Conservation (phyloP, 1,140 invertebrate species). For the Battus philenor region DNA sequence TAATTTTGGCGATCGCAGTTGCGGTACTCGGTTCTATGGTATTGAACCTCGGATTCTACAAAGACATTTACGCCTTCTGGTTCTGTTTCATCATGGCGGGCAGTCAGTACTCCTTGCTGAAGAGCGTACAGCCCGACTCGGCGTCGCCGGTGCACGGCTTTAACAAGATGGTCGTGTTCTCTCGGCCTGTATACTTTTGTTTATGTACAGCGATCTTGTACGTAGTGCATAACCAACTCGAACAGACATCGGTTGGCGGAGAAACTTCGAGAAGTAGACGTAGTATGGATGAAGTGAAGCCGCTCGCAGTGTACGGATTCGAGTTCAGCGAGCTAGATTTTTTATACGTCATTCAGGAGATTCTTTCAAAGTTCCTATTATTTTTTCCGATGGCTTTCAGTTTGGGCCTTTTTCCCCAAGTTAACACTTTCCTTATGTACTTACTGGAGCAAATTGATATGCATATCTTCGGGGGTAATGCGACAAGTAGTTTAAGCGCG, state of each 20-base stretch:
- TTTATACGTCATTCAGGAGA: constrained; percentile 82
- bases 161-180: constrained; percentile 96
- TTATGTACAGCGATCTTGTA: constrained; percentile 87
- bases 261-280: constrained; percentile 42
- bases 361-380: constrained; percentile 87
- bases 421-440: constrained; percentile 98
- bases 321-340: constrained; percentile 82
- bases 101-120: constrained; percentile 97
- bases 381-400: constrained; percentile 96
- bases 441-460: constrained; percentile 97
- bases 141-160: constrained; percentile 98
- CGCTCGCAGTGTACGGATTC: constrained; percentile 85
- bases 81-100: constrained; percentile 98
- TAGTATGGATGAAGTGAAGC: constrained; percentile 42
- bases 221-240: constrained; percentile 78
- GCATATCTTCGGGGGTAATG: constrained; percentile 98
- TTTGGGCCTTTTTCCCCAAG: constrained; percentile 95
- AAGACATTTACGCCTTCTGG: constrained; percentile 94
- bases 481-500: constrained; percentile 90
- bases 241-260: constrained; percentile 48
- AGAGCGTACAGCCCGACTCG: constrained; percentile 99
- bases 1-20: constrained; percentile 90
- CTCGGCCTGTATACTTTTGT: constrained; percentile 96
- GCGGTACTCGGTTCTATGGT: constrained; percentile 90
- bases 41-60: constrained; percentile 90